These are phyloP conservation scores for Ophioninae sp. DNA, from an alignment of 2,888 invertebrate species.

Conservation along the genomic window DNA sequence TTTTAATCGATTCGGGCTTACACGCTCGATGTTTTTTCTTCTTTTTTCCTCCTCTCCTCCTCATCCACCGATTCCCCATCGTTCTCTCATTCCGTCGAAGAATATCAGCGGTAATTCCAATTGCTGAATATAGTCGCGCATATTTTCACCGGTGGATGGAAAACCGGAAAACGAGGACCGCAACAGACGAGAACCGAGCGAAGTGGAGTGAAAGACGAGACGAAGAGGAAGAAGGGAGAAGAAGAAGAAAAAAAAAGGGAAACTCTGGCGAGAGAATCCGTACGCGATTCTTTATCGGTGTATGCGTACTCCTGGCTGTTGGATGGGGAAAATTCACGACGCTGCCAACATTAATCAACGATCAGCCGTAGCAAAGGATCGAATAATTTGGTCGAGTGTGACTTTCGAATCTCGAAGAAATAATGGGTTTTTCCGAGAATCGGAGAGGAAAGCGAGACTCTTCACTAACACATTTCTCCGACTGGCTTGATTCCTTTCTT, in stretches of 20 bases:
- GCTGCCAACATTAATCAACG: constrained; percentile 62
- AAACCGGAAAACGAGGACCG: too few relatives aligned
- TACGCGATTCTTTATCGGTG: constrained; percentile 46
- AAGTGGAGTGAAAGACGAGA: too few relatives aligned
- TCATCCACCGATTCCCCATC: too few relatives aligned
- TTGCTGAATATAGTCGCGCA: too few relatives aligned
- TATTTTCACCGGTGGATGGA: too few relatives aligned
- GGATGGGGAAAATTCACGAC: constrained; percentile 42
- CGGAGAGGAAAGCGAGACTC: constrained; percentile 13
- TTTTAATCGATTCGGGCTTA: too few relatives aligned
- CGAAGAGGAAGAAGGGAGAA: too few relatives aligned
- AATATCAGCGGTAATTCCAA: too few relatives aligned
- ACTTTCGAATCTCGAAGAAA: constrained; percentile 62
- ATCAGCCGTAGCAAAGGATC: constrained; percentile 59
- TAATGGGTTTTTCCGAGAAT: constrained; percentile 60
- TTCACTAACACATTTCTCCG: constrained; percentile 39
- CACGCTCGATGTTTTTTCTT: too few relatives aligned
- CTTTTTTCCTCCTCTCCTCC: too few relatives aligned
- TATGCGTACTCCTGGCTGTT: constrained; percentile 30
- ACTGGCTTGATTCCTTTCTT: constrained; percentile 12
- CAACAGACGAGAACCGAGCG: too few relatives aligned
- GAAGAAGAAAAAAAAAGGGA: constrained; percentile 13
- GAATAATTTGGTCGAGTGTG: constrained; percentile 64
- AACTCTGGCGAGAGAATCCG: constrained; percentile 16
- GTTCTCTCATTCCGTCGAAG: too few relatives aligned